A percentile compares a stretch with the other conserved stretches of the same genome.
phyloP scores from a whole-genome alignment of 2,797 vertebrate genomes.

The Bradypus variegatus region DNA sequence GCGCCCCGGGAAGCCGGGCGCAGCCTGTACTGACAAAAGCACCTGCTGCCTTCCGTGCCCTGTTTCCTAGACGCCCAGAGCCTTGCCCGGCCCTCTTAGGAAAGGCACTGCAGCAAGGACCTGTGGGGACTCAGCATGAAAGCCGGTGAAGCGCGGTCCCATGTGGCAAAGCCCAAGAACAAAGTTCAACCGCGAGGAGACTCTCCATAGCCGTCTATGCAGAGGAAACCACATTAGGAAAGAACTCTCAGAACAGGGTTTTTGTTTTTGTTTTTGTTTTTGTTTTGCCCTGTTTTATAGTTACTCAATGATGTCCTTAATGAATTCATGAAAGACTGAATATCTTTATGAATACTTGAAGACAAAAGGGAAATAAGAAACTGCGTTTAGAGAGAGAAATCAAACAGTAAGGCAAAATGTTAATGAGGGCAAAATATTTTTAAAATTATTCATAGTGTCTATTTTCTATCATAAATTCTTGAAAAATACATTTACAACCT shows the following conservation, averaged over 20 bases:
- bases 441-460: not conserved
- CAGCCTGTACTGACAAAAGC: not conserved
- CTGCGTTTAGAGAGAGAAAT: not conserved
- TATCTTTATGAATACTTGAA: not conserved
- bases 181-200: not conserved
- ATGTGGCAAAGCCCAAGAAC: not conserved
- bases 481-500: not conserved
- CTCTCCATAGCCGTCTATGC: not conserved
- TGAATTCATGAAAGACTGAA: not conserved
- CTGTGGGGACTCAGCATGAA: not conserved
- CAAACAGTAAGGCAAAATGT: not conserved
- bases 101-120: conserved; percentile 6
- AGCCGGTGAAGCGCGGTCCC: not conserved
- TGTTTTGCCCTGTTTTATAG: not conserved
- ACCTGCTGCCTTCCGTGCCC: not conserved
- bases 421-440: not conserved
- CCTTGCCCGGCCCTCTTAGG: not conserved
- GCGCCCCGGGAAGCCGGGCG: not conserved
- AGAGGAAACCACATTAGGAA: conserved; percentile 1
- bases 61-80: not conserved
- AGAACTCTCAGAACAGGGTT: not conserved
- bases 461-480: not conserved
- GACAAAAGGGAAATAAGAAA: not conserved
- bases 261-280: not conserved
- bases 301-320: not conserved